These are phyloP conservation scores for Nasonia oneida DNA, from an alignment of 2,888 invertebrate genomes.

Conservation along the genomic window DNA sequence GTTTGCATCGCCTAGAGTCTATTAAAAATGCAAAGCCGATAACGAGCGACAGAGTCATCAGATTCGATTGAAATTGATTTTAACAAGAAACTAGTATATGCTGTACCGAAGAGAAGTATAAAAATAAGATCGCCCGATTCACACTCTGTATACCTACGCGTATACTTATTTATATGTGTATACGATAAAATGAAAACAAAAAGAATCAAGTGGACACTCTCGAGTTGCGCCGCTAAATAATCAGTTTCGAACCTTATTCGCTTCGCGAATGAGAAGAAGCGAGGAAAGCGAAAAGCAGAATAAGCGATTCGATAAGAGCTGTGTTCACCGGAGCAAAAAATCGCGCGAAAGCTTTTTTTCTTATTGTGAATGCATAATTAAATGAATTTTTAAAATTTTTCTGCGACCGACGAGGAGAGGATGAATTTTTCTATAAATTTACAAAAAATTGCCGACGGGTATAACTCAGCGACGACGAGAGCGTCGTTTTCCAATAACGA, in stretches of 20 bases:
- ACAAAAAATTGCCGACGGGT: slow-evolving; percentile 12
- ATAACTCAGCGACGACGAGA: not conserved
- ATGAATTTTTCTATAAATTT: slow-evolving; percentile 49
- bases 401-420: not conserved
- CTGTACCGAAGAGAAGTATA: not conserved
- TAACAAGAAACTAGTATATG: not conserved
- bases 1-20: not conserved
- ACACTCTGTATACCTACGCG: not conserved
- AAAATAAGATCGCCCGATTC: not conserved
- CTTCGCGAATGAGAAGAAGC: not conserved
- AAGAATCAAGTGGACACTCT: not conserved
- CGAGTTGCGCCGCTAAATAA: not conserved
- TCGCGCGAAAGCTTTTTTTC: slow-evolving; percentile 19
- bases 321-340: slow-evolving; percentile 6
- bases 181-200: not conserved
- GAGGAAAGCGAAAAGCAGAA: not conserved
- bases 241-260: not conserved
- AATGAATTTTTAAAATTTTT: slow-evolving; percentile 20
- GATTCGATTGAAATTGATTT: slow-evolving; percentile 27
- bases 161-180: not conserved
- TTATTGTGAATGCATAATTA: slow-evolving; percentile 57
- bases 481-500: not conserved
- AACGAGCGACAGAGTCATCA: not conserved
- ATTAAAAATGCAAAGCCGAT: slow-evolving; percentile 8
- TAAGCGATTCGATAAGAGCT: slow-evolving; percentile 4